phyloP scores from a whole-genome alignment of 2,888 invertebrate species.

The Oligia latruncula region DNA sequence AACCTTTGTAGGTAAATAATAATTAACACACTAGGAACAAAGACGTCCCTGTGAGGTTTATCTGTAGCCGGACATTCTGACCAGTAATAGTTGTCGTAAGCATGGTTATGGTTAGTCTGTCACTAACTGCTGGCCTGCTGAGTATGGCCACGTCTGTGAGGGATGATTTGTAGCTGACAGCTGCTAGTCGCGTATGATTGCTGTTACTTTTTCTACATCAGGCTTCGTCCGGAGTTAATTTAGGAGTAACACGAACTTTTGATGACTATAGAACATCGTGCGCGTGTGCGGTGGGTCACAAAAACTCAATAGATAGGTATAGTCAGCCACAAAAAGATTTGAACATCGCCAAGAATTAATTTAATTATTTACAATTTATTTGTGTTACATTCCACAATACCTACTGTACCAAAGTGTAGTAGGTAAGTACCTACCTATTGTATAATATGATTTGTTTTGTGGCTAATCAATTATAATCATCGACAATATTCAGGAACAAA shows the following conservation, averaged over 20 bases:
- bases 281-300: background rate
- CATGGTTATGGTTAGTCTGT: conserved; percentile 27
- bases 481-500: too few species aligned
- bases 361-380: background rate
- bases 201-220: background rate
- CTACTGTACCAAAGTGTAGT: background rate
- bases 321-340: background rate
- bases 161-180: conserved; percentile 25
- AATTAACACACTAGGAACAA: conserved; percentile 26
- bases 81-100: conserved; percentile 47
- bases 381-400: background rate
- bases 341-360: background rate
- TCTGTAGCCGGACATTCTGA: conserved; percentile 19
- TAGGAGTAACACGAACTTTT: background rate
- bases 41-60: conserved; percentile 35
- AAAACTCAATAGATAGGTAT: background rate
- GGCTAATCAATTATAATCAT: background rate
- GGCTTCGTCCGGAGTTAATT: background rate
- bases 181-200: background rate
- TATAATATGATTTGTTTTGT: background rate
- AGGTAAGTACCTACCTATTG: background rate
- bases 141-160: conserved; percentile 30
- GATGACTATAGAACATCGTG: background rate
- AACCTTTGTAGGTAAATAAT: conserved; percentile 12
- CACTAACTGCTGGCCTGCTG: conserved; percentile 43